Evolutionary conservation across 2,113 vertebrate genomes (phyloP).

Genomic region (Madoqua kirkii): DNA sequence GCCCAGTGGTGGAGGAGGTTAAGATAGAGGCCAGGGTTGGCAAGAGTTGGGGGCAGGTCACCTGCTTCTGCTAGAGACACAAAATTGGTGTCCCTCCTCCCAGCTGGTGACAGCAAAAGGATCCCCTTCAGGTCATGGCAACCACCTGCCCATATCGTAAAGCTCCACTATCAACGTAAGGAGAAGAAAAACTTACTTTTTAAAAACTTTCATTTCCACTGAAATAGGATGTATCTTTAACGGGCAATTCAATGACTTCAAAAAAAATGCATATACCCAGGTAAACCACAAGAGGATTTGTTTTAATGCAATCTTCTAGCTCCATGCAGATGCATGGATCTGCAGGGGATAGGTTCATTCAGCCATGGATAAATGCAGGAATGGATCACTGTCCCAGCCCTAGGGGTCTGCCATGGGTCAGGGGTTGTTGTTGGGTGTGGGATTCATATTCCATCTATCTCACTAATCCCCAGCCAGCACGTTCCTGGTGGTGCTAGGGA

Average conservation of each 20-base stretch:
- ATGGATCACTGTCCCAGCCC: background rate
- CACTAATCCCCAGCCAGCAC: background rate
- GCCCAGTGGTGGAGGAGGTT: background rate
- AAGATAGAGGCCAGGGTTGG: background rate
- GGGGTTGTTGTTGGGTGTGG: background rate
- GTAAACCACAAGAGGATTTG: background rate
- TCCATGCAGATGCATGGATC: background rate
- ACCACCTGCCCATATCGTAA: too few relatives aligned
- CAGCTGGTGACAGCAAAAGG: background rate
- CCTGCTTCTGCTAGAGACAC: background rate
- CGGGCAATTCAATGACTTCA: background rate
- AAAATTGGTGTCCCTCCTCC: background rate
- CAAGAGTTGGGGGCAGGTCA: background rate
- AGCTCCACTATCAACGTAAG: background rate
- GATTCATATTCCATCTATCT: background rate
- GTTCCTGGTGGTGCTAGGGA: background rate
- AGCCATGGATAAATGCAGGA: background rate
- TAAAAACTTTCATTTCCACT: background rate
- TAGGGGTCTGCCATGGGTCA: background rate
- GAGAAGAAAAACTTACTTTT: background rate
- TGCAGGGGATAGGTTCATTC: background rate
- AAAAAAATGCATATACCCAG: background rate
- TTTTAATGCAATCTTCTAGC: background rate
- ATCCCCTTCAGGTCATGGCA: background rate
- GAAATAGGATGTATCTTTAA: background rate